phyloP scores from a whole-genome alignment of 2,113 vertebrate genomes.

The Canis aureus region DNA sequence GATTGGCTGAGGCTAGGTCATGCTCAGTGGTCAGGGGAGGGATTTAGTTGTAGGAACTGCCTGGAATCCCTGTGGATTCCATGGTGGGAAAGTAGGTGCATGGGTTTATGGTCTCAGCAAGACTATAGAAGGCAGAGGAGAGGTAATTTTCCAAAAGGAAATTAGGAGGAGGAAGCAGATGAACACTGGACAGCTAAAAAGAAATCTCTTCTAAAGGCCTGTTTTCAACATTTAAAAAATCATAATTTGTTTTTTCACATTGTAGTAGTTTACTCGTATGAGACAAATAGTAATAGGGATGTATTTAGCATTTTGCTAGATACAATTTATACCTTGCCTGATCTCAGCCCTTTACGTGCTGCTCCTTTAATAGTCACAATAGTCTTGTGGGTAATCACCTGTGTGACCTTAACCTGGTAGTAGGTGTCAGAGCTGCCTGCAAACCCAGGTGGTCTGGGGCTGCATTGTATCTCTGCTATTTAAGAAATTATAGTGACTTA shows the following conservation, averaged over 20 bases:
- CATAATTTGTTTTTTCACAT: not conserved
- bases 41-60: not conserved
- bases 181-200: not conserved
- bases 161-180: not conserved
- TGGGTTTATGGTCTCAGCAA: not conserved
- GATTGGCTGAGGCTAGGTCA: not conserved
- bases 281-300: slow-evolving; percentile 6
- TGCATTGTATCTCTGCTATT: not conserved
- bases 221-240: not conserved
- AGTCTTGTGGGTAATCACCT: not conserved
- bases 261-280: not conserved
- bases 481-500: slow-evolving; percentile 25
- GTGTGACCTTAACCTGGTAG: not conserved
- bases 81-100: not conserved
- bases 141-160: not conserved
- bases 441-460: not conserved
- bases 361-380: not conserved
- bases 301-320: not conserved
- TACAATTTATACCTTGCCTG: not conserved
- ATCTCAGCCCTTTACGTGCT: not conserved
- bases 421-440: not conserved
- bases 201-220: not conserved
- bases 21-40: not conserved
- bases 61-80: not conserved
- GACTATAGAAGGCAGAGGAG: not conserved